These are phyloP conservation scores for Beris morrisii DNA, from an alignment of 2,888 invertebrate genomes.

Conservation along the genomic window DNA sequence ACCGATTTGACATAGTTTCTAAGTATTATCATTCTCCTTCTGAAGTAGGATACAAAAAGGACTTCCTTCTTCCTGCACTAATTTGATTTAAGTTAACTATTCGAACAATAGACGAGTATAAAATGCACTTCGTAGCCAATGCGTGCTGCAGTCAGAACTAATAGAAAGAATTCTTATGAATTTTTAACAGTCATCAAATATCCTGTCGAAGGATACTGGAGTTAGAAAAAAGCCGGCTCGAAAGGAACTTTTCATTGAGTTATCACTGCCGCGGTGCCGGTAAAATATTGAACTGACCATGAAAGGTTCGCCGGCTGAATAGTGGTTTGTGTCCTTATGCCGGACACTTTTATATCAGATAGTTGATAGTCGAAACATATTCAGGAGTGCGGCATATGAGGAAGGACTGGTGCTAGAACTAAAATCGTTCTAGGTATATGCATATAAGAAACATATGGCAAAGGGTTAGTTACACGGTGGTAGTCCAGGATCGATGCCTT, in stretches of 20 bases:
- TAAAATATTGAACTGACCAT: constrained; percentile 23
- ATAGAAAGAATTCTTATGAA: constrained; percentile 8
- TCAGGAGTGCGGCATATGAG: background rate
- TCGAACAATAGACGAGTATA: background rate
- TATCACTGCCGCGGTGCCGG: background rate
- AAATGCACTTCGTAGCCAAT: too few species aligned
- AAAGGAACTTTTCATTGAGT: background rate
- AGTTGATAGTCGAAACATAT: background rate
- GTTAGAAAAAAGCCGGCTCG: too few species aligned
- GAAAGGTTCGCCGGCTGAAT: constrained; percentile 25
- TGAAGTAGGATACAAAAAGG: background rate
- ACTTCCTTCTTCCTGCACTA: background rate
- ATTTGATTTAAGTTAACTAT: background rate
- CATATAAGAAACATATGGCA: background rate
- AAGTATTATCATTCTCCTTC: background rate
- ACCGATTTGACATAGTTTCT: too few species aligned
- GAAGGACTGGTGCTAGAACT: background rate
- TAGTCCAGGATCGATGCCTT: constrained; percentile 5
- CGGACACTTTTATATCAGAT: constrained; percentile 26
- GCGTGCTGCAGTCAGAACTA: too few species aligned
- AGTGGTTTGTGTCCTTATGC: constrained; percentile 7
- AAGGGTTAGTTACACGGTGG: constrained; percentile 6
- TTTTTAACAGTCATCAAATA: constrained; percentile 23
- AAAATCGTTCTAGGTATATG: background rate
- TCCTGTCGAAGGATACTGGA: background rate